A percentile compares a stretch with the other conserved stretches of the same genome.
Evolutionary conservation across 2,113 vertebrate genomes (phyloP).

Genomic region (Cololabis saira): DNA sequence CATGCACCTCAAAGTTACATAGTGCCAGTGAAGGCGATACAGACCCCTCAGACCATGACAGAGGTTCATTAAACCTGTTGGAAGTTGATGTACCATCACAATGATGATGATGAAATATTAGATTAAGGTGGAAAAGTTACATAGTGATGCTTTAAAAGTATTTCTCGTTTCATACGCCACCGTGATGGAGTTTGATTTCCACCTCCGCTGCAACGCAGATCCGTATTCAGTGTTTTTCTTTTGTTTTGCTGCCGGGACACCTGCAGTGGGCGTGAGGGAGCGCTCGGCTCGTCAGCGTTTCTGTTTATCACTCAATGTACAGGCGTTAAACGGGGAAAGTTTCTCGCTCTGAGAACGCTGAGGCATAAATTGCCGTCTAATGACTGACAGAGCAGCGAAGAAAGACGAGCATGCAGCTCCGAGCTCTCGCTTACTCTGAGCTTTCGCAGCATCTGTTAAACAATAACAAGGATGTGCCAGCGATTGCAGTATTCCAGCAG

Average conservation of each 20-base stretch:
- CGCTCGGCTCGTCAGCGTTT: conserved; percentile 41
- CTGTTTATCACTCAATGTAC: conserved; percentile 60
- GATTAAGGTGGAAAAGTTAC: too few relatives aligned
- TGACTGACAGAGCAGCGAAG: conserved; percentile 47
- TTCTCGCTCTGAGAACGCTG: conserved; percentile 46
- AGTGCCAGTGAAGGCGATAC: too few relatives aligned
- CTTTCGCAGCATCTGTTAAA: conserved; percentile 48
- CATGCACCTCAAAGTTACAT: too few relatives aligned
- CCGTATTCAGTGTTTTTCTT: conserved; percentile 15
- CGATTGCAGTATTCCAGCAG: conserved; percentile 51
- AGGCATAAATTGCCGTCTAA: conserved; percentile 70
- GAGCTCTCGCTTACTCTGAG: conserved; percentile 22
- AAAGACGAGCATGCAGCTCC: conserved; percentile 55
- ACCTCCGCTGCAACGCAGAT: conserved; percentile 33
- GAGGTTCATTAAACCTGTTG: too few relatives aligned
- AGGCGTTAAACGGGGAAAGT: conserved; percentile 50
- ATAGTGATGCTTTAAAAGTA: too few relatives aligned
- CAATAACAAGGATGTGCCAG: conserved; percentile 58
- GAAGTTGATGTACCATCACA: too few relatives aligned
- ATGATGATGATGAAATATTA: too few relatives aligned
- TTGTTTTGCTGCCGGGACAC: conserved; percentile 60
- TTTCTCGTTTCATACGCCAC: conserved; percentile 18
- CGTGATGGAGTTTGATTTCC: conserved; percentile 43
- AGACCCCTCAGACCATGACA: too few relatives aligned
- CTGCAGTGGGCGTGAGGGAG: conserved; percentile 60